Evolutionary conservation across 2,797 vertebrate species (phyloP).

Genomic region (Scyliorhinus canicula): DNA sequence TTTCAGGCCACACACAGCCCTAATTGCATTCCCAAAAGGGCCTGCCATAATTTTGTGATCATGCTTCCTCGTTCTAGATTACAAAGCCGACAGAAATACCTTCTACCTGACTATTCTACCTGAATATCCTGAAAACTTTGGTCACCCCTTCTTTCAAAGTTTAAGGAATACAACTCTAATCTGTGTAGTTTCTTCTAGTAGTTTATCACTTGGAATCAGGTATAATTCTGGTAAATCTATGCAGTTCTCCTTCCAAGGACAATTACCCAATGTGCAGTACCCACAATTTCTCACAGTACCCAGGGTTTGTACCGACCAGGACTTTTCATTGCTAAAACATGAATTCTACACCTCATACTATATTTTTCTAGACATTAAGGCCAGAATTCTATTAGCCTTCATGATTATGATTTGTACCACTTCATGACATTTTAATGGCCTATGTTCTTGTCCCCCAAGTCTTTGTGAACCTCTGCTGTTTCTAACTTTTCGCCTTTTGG

Average conservation of each 20-base stretch:
- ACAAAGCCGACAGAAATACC: neutral
- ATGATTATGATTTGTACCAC: neutral
- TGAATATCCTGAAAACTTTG: neutral
- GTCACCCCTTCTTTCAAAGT: neutral
- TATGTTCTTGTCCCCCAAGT: too few relatives aligned
- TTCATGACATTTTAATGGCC: neutral
- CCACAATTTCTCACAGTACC: neutral
- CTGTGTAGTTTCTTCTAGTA: neutral
- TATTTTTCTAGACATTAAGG: neutral
- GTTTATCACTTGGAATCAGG: neutral
- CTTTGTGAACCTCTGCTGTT: too few relatives aligned
- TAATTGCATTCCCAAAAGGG: neutral
- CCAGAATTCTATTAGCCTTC: neutral
- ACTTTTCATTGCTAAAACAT: neutral
- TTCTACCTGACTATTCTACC: neutral
- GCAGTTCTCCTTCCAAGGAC: neutral
- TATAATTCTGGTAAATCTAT: neutral
- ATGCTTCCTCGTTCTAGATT: neutral
- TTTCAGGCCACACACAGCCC: too few relatives aligned
- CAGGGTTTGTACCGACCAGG: neutral
- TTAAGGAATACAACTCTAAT: neutral
- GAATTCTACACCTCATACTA: neutral
- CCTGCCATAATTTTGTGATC: neutral
- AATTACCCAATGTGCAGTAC: neutral
- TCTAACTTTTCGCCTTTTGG: too few relatives aligned